These are phyloP conservation scores for Kryptolebias ocellatus DNA, from an alignment of 2,797 vertebrate species.

Conservation along the genomic window DNA sequence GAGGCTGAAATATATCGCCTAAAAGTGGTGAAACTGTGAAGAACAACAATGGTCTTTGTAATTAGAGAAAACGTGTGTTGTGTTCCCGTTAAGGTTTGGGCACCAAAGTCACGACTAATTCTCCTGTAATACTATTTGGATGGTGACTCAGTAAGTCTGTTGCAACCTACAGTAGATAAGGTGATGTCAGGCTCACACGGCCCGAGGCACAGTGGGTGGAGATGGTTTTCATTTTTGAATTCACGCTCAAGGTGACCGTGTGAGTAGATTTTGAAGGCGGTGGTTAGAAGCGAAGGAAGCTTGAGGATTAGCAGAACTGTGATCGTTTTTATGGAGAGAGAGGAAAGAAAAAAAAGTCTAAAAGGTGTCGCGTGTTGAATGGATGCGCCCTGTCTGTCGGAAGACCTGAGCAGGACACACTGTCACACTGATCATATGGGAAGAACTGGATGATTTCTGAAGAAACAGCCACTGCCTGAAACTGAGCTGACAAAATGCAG, in stretches of 20 bases:
- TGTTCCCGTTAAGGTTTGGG: not conserved
- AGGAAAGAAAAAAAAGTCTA: not conserved
- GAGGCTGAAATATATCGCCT: too few relatives aligned
- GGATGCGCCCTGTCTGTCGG: too few relatives aligned
- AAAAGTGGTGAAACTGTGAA: too few relatives aligned
- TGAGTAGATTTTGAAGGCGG: not conserved
- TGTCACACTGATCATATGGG: too few relatives aligned
- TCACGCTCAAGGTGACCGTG: not conserved
- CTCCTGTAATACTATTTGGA: too few relatives aligned
- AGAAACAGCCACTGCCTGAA: too few relatives aligned
- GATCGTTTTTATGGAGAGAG: not conserved
- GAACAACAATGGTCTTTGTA: not conserved
- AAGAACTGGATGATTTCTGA: too few relatives aligned
- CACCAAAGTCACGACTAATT: not conserved
- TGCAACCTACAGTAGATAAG: not conserved
- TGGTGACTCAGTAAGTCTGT: not conserved
- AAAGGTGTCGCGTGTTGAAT: too few relatives aligned
- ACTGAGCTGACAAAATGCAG: too few relatives aligned
- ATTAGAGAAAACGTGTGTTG: not conserved
- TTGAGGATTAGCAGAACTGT: not conserved
- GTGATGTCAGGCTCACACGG: not conserved
- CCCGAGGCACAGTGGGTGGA: not conserved
- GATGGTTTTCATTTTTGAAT: not conserved
- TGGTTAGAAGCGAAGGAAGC: not conserved
- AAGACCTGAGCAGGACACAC: too few relatives aligned